A percentile compares a stretch with the other conserved stretches of the same genome.
phyloP scores from a whole-genome alignment of 2,113 vertebrate species.

The Tonatia bakeri region DNA sequence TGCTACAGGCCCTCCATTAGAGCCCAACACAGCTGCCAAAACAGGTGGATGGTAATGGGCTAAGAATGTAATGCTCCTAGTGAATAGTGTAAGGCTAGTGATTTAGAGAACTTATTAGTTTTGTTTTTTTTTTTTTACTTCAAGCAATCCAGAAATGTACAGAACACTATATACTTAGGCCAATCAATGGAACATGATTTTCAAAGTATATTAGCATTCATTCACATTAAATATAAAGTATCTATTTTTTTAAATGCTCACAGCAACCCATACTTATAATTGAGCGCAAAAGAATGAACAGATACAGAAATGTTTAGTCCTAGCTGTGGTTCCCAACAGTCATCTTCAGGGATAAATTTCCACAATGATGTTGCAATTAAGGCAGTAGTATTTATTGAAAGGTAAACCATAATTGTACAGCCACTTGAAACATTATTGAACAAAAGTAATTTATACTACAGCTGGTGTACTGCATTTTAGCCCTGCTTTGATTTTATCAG shows the following conservation, averaged over 20 bases:
- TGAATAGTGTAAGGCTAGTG: not conserved
- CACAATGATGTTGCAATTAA: slow-evolving; percentile 55
- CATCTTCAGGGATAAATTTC: slow-evolving; percentile 39
- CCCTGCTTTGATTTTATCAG: slow-evolving; percentile 69
- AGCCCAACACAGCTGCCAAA: not conserved
- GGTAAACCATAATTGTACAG: slow-evolving; percentile 62
- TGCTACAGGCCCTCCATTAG: not conserved
- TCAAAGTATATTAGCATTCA: not conserved
- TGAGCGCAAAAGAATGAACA: slow-evolving; percentile 4
- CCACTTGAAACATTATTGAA: slow-evolving; percentile 63
- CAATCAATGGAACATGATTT: not conserved
- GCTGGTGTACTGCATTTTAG: slow-evolving; percentile 40
- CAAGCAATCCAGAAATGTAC: not conserved
- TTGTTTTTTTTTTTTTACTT: not conserved
- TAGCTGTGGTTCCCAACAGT: not conserved
- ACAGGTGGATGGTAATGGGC: not conserved
- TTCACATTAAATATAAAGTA: slow-evolving; percentile 13
- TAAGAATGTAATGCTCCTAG: not conserved
- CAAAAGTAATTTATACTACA: slow-evolving; percentile 63
- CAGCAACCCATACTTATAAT: slow-evolving; percentile 24
- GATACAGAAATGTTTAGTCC: not conserved
- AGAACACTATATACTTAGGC: not conserved
- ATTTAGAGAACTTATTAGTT: not conserved
- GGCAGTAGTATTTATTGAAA: slow-evolving; percentile 67
- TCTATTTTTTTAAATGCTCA: slow-evolving; percentile 16